Evolutionary conservation across 2,797 vertebrate species (phyloP).

Genomic region (Petrocephalus schoutedeni): DNA sequence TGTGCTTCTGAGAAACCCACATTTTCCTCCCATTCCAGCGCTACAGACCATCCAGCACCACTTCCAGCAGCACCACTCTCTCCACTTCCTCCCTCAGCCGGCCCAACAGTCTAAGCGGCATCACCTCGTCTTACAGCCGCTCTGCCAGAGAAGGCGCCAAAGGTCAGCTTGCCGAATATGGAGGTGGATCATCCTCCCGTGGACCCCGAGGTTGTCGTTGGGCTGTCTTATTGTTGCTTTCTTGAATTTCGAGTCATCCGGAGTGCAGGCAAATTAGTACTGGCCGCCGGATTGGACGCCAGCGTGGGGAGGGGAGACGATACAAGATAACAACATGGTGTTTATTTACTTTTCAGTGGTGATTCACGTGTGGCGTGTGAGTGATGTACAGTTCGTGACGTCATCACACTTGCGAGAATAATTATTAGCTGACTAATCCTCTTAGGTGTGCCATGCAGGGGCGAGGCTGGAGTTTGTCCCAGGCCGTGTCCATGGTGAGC

Average conservation of each 20-base stretch:
- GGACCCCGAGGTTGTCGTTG: background rate
- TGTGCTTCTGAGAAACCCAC: conserved; percentile 20
- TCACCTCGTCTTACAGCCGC: conserved; percentile 89
- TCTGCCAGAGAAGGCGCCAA: conserved; percentile 81
- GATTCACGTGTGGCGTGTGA: background rate
- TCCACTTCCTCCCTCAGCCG: conserved; percentile 76
- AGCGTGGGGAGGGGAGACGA: background rate
- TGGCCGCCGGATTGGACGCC: background rate
- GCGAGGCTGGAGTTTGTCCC: background rate
- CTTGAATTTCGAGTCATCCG: background rate
- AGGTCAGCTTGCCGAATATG: conserved; percentile 59
- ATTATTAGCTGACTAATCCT: background rate
- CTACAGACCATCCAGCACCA: conserved; percentile 73
- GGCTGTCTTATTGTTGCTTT: background rate
- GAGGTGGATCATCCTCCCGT: background rate
- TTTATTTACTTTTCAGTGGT: background rate
- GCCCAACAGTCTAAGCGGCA: conserved; percentile 90
- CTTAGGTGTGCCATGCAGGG: background rate
- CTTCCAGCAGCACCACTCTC: conserved; percentile 55
- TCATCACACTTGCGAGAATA: background rate
- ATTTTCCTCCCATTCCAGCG: conserved; percentile 70
- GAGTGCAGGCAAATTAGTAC: background rate
- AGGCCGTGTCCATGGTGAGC: background rate
- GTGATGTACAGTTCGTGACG: background rate
- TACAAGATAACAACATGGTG: background rate